Evolutionary conservation across 2,113 vertebrate genomes (phyloP).

Genomic region (Irena cyanogastra): DNA sequence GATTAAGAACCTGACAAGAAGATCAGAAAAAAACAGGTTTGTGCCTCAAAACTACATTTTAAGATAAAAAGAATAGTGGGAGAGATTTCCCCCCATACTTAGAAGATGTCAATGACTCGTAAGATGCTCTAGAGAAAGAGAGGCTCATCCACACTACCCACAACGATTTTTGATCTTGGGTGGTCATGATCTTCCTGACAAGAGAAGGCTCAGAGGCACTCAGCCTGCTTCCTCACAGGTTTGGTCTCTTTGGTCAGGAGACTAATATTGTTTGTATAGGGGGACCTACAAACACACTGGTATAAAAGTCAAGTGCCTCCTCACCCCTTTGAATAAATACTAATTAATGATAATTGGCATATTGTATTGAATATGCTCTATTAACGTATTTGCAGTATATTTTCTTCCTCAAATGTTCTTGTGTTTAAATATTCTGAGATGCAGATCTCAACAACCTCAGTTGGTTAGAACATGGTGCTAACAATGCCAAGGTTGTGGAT

Average conservation of each 20-base stretch:
- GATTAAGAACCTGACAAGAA: not conserved
- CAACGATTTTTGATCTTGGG: not conserved
- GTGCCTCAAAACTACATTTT: not conserved
- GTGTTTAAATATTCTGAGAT: not conserved
- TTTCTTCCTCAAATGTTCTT: not conserved
- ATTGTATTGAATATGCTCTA: not conserved
- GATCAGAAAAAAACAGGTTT: not conserved
- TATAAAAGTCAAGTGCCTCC: not conserved
- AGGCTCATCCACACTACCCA: not conserved
- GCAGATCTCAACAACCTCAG: not conserved
- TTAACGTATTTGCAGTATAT: not conserved
- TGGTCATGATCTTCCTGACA: not conserved
- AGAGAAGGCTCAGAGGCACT: not conserved
- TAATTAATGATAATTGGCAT: not conserved
- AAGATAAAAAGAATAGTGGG: not conserved
- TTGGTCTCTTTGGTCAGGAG: not conserved
- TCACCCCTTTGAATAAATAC: not conserved
- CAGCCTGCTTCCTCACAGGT: not conserved
- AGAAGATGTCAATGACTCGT: not conserved
- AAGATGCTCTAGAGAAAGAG: not conserved
- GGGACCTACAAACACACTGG: not conserved
- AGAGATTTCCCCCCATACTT: not conserved
- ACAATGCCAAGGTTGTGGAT: not conserved
- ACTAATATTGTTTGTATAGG: not conserved
- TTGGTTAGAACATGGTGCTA: not conserved